A percentile compares a stretch with the other conserved stretches of the same genome.
These are phyloP conservation scores for Acipenser oxyrinchus DNA, from an alignment of 2,797 vertebrate species.

Conservation along the genomic window DNA sequence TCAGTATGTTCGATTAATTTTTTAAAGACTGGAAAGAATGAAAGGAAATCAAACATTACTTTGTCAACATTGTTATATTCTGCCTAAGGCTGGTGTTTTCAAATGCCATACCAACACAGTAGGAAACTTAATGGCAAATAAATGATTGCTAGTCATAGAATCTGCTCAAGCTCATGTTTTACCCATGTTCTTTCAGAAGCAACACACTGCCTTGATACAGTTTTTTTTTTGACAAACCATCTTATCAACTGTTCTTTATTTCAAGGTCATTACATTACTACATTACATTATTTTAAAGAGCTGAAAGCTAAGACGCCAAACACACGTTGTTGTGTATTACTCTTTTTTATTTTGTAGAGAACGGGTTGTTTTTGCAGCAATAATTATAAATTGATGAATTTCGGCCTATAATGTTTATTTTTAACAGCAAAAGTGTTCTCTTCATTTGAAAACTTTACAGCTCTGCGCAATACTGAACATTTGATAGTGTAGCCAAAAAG, in stretches of 20 bases:
- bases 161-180: not conserved
- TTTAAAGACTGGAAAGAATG: slow-evolving; percentile 15
- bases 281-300: not conserved
- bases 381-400: too few relatives aligned
- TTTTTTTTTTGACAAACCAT: slow-evolving; percentile 18
- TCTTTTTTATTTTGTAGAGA: too few relatives aligned
- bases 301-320: too few relatives aligned
- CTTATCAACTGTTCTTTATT: slow-evolving; percentile 2
- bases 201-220: not conserved
- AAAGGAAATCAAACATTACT: slow-evolving; percentile 25
- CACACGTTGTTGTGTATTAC: too few relatives aligned
- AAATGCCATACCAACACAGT: slow-evolving; percentile 20
- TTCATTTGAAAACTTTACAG: too few relatives aligned
- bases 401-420: too few relatives aligned
- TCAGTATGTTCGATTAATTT: not conserved
- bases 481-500: too few relatives aligned
- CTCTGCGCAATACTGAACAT: too few relatives aligned
- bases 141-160: slow-evolving; percentile 16
- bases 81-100: slow-evolving; percentile 24
- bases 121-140: slow-evolving; percentile 4
- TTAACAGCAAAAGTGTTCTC: too few relatives aligned
- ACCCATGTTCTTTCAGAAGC: not conserved
- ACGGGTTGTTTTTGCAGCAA: too few relatives aligned
- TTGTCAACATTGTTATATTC: slow-evolving; percentile 16
- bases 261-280: slow-evolving; percentile 9